A percentile compares a stretch with the other conserved stretches of the same genome.
phyloP scores from a whole-genome alignment of 1,140 invertebrate species.

The Parapsyche elsis region DNA sequence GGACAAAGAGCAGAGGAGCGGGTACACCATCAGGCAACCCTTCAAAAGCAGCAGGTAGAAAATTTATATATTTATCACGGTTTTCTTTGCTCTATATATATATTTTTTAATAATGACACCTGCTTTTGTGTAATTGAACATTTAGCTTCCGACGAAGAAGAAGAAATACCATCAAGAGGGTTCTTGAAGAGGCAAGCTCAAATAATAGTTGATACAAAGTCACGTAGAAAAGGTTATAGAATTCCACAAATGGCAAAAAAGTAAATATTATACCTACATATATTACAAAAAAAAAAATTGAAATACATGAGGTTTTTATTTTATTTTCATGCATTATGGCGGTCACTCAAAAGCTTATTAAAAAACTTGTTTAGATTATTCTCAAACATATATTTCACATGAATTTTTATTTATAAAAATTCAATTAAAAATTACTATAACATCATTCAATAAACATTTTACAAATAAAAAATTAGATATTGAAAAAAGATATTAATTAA shows the following conservation, averaged over 20 bases:
- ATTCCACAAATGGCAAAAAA: slow-evolving; percentile 61
- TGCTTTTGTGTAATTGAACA: no score
- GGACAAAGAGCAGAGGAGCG: slow-evolving; percentile 51
- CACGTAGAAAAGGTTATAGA: slow-evolving; percentile 77
- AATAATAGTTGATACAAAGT: slow-evolving; percentile 84
- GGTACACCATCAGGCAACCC: slow-evolving; percentile 51
- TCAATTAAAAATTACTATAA: slow-evolving; percentile 2
- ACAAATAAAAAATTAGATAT: slow-evolving; percentile 4
- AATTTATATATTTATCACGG: no score
- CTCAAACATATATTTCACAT: slow-evolving; percentile 24
- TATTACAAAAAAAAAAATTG: background rate
- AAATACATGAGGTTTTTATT: no score
- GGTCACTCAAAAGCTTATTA: no score
- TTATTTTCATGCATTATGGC: no score
- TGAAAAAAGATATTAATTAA: background rate
- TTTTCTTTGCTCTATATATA: slow-evolving; percentile 15
- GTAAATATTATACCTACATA: slow-evolving; percentile 54
- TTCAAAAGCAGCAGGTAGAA: slow-evolving; percentile 40
- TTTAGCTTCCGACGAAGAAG: slow-evolving; percentile 80
- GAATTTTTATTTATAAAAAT: slow-evolving; percentile 32
- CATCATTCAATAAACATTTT: slow-evolving; percentile 29
- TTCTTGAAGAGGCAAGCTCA: slow-evolving; percentile 85
- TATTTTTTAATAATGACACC: background rate
- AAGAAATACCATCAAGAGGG: slow-evolving; percentile 82
- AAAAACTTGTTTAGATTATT: background rate